Conservation (phyloP, 2,113 vertebrate genomes). For the Gallinago undulata region DNA sequence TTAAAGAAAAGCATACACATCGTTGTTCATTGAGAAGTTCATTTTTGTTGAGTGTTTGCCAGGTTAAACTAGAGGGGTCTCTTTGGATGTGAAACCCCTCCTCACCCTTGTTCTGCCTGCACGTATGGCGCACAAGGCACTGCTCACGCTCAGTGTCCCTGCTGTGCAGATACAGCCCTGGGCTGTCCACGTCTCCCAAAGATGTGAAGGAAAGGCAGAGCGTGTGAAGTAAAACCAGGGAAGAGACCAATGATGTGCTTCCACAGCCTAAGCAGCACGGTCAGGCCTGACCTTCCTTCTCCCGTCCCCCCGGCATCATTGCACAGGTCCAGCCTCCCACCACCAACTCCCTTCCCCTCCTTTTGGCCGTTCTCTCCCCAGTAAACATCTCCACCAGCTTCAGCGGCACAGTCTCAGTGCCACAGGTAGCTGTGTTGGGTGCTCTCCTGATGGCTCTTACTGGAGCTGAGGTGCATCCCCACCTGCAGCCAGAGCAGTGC, state of each 20-base stretch:
- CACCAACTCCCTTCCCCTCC: not conserved
- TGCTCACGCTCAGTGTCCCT: not conserved
- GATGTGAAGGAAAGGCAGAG: not conserved
- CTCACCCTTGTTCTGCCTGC: not conserved
- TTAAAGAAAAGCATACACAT: not conserved
- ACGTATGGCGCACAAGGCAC: not conserved
- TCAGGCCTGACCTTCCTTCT: not conserved
- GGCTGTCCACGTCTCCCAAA: not conserved
- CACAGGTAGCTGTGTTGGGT: rapidly evolving
- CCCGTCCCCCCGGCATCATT: not conserved
- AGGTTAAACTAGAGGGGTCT: not conserved
- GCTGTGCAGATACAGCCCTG: not conserved
- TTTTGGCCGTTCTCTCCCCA: not conserved
- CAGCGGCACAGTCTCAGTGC: too few relatives aligned
- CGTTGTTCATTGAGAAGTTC: not conserved
- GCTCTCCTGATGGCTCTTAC: not conserved
- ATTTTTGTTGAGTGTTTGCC: not conserved
- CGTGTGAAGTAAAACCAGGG: rapidly evolving
- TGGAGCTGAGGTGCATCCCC: not conserved
- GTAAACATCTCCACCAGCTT: not conserved
- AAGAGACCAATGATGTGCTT: not conserved
- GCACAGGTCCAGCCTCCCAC: too few relatives aligned
- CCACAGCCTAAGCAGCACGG: not conserved
- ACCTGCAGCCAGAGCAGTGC: too few relatives aligned
- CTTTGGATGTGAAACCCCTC: not conserved